Evolutionary conservation across 2,797 vertebrate species (phyloP).

Genomic region (Hoplostethus atlanticus): DNA sequence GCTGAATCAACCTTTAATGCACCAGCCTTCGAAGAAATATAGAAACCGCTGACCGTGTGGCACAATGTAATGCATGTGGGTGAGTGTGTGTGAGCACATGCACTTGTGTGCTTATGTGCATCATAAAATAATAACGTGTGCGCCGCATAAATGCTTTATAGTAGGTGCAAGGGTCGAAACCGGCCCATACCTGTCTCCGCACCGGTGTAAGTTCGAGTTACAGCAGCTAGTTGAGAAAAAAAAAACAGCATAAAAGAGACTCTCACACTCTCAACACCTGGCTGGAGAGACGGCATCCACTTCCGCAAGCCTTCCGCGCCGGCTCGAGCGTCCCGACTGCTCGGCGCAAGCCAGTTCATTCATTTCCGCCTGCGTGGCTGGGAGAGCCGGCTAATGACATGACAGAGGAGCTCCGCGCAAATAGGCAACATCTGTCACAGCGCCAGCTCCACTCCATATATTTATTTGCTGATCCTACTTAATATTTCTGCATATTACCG

Average conservation of each 20-base stretch:
- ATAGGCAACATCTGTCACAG: constrained; percentile 83
- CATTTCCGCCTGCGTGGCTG: constrained; percentile 68
- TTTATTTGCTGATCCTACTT: constrained; percentile 88
- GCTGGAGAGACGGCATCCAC: constrained; percentile 28
- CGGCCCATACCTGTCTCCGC: background rate
- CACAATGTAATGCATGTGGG: constrained; percentile 14
- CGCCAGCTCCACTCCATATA: constrained; percentile 75
- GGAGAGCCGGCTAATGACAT: constrained; percentile 79
- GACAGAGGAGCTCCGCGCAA: constrained; percentile 82
- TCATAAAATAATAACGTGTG: constrained; percentile 38
- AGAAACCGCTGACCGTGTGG: constrained; percentile 25
- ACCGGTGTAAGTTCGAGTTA: constrained; percentile 27
- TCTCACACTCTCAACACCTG: constrained; percentile 37
- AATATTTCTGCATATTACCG: constrained; percentile 86
- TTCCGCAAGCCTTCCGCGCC: constrained; percentile 15
- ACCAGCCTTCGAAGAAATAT: constrained; percentile 41
- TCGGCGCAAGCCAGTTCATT: constrained; percentile 59
- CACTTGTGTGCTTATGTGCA: constrained; percentile 8
- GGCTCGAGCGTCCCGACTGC: constrained; percentile 26
- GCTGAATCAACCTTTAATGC: constrained; percentile 76
- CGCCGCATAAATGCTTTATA: constrained; percentile 40
- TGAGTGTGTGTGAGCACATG: background rate
- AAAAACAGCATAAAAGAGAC: constrained; percentile 40
- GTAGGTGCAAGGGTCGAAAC: constrained; percentile 43
- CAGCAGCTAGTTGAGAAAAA: constrained; percentile 27